Evolutionary conservation across 2,888 invertebrate genomes (phyloP).

Genomic region (Meloe dianella): DNA sequence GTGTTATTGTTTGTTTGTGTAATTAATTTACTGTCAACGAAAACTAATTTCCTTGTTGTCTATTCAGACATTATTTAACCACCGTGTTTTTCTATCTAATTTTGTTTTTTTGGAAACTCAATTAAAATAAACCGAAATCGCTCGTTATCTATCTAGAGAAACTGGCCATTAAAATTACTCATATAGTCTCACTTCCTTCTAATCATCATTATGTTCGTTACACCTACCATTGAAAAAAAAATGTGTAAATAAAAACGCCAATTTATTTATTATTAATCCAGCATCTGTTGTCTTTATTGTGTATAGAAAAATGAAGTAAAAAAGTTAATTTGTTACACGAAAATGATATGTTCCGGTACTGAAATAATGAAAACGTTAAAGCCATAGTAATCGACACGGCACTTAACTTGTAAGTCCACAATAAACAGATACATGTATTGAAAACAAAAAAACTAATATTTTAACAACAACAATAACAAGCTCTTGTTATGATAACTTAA

Average conservation of each 20-base stretch:
- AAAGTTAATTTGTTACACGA: neutral
- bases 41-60: neutral
- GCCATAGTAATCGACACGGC: neutral
- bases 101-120: neutral
- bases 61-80: neutral
- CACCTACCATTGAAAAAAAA: neutral
- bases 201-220: neutral
- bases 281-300: conserved; percentile 3
- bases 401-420: neutral
- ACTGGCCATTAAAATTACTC: neutral
- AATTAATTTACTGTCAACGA: neutral
- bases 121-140: neutral
- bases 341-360: neutral
- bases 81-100: neutral
- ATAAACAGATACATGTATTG: neutral
- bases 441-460: neutral
- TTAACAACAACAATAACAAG: neutral
- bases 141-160: neutral
- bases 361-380: conserved; percentile 7
- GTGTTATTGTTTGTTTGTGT: neutral
- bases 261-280: neutral
- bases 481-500: conserved; percentile 8
- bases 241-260: neutral
- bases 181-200: conserved; percentile 2
- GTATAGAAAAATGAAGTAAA: neutral